Evolutionary conservation across 1,140 invertebrate species (phyloP), one percentile per base, ranked within the genome.

Genomic region (Trichonephila inaurata): DNA sequence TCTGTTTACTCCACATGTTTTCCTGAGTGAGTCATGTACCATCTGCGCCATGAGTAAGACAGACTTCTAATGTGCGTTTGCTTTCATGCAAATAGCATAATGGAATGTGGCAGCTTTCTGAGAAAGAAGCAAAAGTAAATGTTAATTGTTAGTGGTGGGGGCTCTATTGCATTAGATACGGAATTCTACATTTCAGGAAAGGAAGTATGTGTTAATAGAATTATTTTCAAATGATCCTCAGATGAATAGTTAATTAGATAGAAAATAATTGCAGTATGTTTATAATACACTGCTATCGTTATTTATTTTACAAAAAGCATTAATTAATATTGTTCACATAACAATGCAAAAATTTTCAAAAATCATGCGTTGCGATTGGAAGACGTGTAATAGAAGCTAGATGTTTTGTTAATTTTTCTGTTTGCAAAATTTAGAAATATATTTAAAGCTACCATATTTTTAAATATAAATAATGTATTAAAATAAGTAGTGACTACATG

Each of bases 1-100:
- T 77, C 72, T 77, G 33, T 77, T 77, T 77, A 33, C 12, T 33
- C 72, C 33, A 77, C 33, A 77, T 77, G 72, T 33, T 40, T 77
- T 40, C 12, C 72, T 6, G 28, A 14, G 72, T 77, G 18, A 77
- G 16, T 77, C 72, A 19, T 77, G 14, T 77, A 12, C 72, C 72
- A 77, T 28, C 28, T 77, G 72, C 33, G 18, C 18, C 28, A 40
- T 77, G 33, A 33, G 3, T 18, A 5, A 40, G 28, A 24, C 14
- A 40, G 28, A 77, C 28, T 77, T 5, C 72, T 40, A 77, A 33
- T 77, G 28, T 33, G 33, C 5, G 3, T 40, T 19, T 77, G 69
- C 28, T 77, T 77, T 77, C 28, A 77, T 77, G 28, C 69, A 77
- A 28, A 72, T 72, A 77, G 40, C 24, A 8, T 33, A 77, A 77